Evolutionary conservation across 2,113 vertebrate genomes (phyloP).

Genomic region (Oncorhynchus mykiss): DNA sequence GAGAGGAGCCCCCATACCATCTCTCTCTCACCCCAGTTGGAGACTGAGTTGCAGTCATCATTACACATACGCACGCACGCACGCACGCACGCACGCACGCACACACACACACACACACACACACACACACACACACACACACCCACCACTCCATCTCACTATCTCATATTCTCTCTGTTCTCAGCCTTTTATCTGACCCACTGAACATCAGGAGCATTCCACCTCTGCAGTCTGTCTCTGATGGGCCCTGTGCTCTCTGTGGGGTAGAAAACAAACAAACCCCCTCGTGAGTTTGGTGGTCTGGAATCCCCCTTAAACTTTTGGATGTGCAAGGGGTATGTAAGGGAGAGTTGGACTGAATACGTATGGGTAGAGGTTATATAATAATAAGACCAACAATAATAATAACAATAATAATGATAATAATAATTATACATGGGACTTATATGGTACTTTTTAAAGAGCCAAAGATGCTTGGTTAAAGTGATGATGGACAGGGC

Average conservation of each 20-base stretch:
- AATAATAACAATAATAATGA: too few relatives aligned
- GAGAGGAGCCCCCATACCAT: slow-evolving; percentile 36
- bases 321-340: too few relatives aligned
- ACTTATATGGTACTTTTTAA: too few relatives aligned
- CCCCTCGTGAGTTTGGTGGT: not conserved
- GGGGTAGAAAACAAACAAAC: not conserved
- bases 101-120: too few relatives aligned
- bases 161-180: not conserved
- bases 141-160: not conserved
- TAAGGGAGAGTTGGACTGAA: not conserved
- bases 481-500: not conserved
- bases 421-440: too few relatives aligned
- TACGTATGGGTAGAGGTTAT: not conserved
- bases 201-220: not conserved
- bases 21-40: slow-evolving; percentile 28
- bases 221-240: not conserved
- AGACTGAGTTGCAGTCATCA: slow-evolving; percentile 9
- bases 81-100: not conserved
- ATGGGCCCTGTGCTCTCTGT: not conserved
- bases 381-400: too few relatives aligned
- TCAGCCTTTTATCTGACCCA: too few relatives aligned
- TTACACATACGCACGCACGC: slow-evolving; percentile 16
- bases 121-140: too few relatives aligned
- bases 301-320: too few relatives aligned
- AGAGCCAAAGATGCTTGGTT: not conserved